Percentiles rank a stretch among this genome's conserved stretches.
phyloP scores from a whole-genome alignment of 2,113 vertebrate species.

The Pelmatolapia mariae region DNA sequence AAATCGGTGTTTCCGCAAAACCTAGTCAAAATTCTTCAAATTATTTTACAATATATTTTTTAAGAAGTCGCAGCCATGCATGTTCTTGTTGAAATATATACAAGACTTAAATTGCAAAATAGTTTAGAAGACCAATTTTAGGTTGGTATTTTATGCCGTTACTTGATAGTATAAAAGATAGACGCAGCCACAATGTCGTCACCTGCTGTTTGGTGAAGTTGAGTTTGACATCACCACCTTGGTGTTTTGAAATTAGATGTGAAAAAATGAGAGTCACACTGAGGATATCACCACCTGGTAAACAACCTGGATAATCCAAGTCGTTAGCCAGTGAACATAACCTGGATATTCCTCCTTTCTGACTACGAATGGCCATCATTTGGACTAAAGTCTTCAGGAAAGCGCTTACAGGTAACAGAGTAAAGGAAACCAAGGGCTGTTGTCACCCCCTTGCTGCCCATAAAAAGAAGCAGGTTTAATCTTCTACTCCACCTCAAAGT shows the following conservation, averaged over 20 bases:
- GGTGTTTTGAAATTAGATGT: neutral
- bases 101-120: neutral
- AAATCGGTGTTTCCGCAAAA: accelerated
- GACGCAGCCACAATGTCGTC: neutral
- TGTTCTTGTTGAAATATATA: neutral
- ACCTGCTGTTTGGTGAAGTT: accelerated
- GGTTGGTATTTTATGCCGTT: neutral
- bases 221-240: neutral
- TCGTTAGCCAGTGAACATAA: neutral
- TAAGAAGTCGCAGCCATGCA: neutral
- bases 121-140: neutral
- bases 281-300: neutral
- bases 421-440: neutral
- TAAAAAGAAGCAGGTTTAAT: neutral
- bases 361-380: neutral
- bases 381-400: neutral
- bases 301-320: neutral
- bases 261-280: neutral
- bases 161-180: neutral
- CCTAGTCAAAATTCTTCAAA: neutral
- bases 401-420: neutral
- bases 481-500: neutral
- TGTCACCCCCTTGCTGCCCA: neutral
- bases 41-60: neutral
- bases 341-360: neutral